Evolutionary conservation across 2,888 invertebrate species (phyloP), one percentile per base, ranked within the genome.

Genomic region (Pinctada fucata): DNA sequence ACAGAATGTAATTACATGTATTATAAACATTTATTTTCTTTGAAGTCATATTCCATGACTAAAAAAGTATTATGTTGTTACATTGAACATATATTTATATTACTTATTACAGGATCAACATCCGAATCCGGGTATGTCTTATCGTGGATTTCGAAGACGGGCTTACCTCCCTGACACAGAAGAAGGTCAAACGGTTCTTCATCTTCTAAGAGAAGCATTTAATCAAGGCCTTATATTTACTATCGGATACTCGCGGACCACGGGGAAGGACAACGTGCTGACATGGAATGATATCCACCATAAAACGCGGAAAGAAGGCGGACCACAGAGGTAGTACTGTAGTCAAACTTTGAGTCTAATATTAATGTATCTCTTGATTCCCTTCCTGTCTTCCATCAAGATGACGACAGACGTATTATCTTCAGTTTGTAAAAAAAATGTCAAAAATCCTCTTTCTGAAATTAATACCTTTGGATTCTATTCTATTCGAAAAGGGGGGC

Each of bases 211-310:
- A 76, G 84, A 83, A 74, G 90, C 91, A 1, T 91, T 90, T 75
- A 81, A 90, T 13, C 84, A 85, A 49, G 79, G 86, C 5, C 72
- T 91, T 65, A 83, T 87, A 5, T 91, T 91, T 69, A 90, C 90
- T 1, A 83, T 91, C 45, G 90, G 91, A 3, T 83, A 82, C 8
- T 91, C 91, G 1, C 74, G 80, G 5, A 91, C 89, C 3, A 88
- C 88, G 4, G 91, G 91, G n/a, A 78, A 78, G n/a, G 80, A 84
- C 64, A 84, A 84, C 69, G 85, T 86, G 4, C 83, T 91, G 49
- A 87, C 87, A 0, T 91, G 90, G 91, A 90, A 91, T 79, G 91
- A 91, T 75, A 88, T 91, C 47, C 90, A 91, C 72, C 91, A 91
- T 82, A 91, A 91, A 81, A 91, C 90, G 8, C 87, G 79, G 58